Percentiles rank a stretch among this genome's conserved stretches.
These are phyloP conservation scores for Drosophila birchii DNA, from an alignment of 2,888 invertebrate species.

Conservation along the genomic window DNA sequence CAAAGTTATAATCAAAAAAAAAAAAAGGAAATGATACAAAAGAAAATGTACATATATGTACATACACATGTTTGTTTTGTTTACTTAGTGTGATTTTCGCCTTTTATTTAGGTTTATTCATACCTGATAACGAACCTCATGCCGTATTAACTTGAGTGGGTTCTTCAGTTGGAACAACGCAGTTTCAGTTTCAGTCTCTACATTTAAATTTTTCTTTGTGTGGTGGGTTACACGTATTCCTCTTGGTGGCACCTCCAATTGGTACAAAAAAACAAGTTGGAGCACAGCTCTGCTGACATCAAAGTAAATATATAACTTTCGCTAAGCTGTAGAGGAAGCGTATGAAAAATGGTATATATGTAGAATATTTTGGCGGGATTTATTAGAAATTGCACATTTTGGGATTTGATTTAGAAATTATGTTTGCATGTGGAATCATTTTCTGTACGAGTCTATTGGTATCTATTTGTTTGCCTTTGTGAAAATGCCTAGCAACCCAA, in stretches of 20 bases:
- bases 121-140: constrained; percentile 1
- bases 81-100: not conserved
- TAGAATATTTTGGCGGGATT: not conserved
- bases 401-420: not conserved
- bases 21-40: not conserved
- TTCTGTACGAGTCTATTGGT: not conserved
- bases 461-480: constrained; percentile 7
- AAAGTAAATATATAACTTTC: constrained; percentile 1
- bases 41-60: not conserved
- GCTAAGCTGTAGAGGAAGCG: not conserved
- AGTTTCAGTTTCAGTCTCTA: constrained; percentile 10
- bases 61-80: constrained; percentile 16
- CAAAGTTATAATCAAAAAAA: not conserved
- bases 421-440: not conserved
- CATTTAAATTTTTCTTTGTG: constrained; percentile 18
- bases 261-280: not conserved
- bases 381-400: not conserved
- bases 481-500: constrained; percentile 30
- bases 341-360: not conserved
- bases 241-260: constrained; percentile 4
- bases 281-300: not conserved
- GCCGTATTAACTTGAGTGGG: constrained; percentile 2
- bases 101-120: not conserved
- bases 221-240: constrained; percentile 2
- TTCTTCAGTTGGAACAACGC: constrained; percentile 11